A percentile compares a stretch with the other conserved stretches of the same genome.
Evolutionary conservation across 1,140 invertebrate species (phyloP).

Genomic region (Drosophila gunungcola): DNA sequence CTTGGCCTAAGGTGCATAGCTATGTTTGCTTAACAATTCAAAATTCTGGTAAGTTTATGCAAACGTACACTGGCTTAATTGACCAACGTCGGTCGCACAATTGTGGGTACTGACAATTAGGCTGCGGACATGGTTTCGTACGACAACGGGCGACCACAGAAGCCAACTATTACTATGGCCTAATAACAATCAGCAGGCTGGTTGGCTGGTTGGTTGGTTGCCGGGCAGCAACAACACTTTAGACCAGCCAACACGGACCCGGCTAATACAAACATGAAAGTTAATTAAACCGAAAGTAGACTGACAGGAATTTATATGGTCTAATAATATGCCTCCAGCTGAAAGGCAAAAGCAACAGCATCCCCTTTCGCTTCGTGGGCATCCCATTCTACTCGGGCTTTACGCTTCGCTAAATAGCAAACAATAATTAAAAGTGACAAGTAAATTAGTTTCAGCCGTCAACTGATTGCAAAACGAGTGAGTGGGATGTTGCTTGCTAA

Average conservation of each 20-base stretch:
- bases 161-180: constrained; percentile 51
- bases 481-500: constrained; percentile 42
- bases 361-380: neutral
- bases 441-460: constrained; percentile 73
- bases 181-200: constrained; percentile 53
- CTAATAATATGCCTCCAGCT: constrained; percentile 74
- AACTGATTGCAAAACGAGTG: constrained; percentile 35
- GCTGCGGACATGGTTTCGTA: constrained; percentile 43
- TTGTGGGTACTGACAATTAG: constrained; percentile 63
- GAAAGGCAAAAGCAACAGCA: constrained; percentile 3
- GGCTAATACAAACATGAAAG: constrained; percentile 82
- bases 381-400: constrained; percentile 22
- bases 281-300: constrained; percentile 80
- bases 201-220: neutral
- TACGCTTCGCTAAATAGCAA: constrained; percentile 67
- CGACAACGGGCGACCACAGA: constrained; percentile 35
- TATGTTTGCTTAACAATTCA: constrained; percentile 41
- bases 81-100: constrained; percentile 45
- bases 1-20: constrained; percentile 5
- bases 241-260: constrained; percentile 38
- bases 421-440: constrained; percentile 81
- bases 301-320: constrained; percentile 81
- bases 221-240: no score
- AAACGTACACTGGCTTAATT: constrained; percentile 48
- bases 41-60: constrained; percentile 46